Base-by-base conservation (phyloP, 2,797 vertebrate species). In the Anolis apletophallus region DNA sequence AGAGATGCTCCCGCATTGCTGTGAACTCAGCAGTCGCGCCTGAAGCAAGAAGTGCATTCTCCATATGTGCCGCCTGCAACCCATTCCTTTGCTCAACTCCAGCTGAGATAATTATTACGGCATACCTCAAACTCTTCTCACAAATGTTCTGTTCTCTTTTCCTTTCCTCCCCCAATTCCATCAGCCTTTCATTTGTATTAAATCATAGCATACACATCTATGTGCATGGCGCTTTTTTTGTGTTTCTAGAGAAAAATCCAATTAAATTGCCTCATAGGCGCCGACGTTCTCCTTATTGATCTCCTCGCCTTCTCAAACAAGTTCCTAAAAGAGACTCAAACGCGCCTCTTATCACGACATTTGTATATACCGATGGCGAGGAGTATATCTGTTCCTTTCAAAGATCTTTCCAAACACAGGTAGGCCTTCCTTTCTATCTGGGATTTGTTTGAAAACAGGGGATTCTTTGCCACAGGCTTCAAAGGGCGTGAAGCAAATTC, bases 371-470 rank as follows among this genome's bases (percentile, higher is more conserved):
- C 73, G 68, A 83, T 91, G 86, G 83, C 79, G 73, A 85, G 55
- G 91, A 81, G 88, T 6, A n/a, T n/a, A n/a, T n/a, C n/a, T n/a
- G n/a, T n/a, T n/a, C n/a, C 71, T 86, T 93, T 93, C 87, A 92
- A 92, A 92, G 90, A 68, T 83, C 91, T 90, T 93, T 84, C 87
- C 88, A 89, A 89, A 84, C 32, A 23, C 86, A 79, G 14, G 29
- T 7, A 40, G n/a, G 55, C 1, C 23, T 81, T 80, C 2, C 10
- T 80, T 81, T 85, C 79, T 40, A 40, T 85, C 79, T 40, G 50
- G 85, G 88, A 75, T 76, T 68, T 14, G 0, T 67, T 52, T 73
- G 87, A 91, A 93, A 86, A 87, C 89, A 77, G 87, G 84, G 83
- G 88, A 78, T 50, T 74, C 71, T 10, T 87, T 85, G 86, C 72